These are phyloP conservation scores for Grammomys dolichurus DNA, from an alignment of 2,113 vertebrate genomes.

Conservation along the genomic window DNA sequence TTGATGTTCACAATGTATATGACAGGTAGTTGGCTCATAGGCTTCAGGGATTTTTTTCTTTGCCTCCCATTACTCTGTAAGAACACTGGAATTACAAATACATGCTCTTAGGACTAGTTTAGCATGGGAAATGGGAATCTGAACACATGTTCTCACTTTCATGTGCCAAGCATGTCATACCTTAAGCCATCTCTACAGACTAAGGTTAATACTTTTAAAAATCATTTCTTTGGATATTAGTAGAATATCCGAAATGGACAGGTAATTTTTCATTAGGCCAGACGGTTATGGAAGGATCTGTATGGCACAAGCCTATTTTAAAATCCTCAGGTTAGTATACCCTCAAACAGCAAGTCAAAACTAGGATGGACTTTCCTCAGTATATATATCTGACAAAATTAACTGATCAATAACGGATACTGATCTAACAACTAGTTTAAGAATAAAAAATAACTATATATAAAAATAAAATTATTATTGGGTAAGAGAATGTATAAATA, in stretches of 20 bases:
- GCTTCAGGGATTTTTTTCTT: not conserved
- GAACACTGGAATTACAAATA: not conserved
- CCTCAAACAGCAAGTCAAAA: slow-evolving; percentile 10
- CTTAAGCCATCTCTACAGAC: not conserved
- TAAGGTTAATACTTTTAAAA: not conserved
- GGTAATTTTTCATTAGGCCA: not conserved
- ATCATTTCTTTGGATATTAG: not conserved
- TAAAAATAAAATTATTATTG: not conserved
- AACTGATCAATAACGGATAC: not conserved
- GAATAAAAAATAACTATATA: not conserved
- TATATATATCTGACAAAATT: slow-evolving; percentile 12
- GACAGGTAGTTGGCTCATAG: not conserved
- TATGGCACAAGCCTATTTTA: not conserved
- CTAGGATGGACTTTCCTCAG: not conserved
- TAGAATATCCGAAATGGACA: not conserved
- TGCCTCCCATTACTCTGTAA: not conserved
- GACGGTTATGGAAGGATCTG: not conserved
- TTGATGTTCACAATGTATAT: too few species aligned
- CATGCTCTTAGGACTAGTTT: not conserved
- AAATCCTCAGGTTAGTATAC: not conserved
- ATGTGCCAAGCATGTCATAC: not conserved
- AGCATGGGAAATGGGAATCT: not conserved
- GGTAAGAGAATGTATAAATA: not conserved
- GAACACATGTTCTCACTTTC: not conserved
- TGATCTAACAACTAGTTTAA: not conserved